Evolutionary conservation across 2,888 invertebrate genomes (phyloP).

Genomic region (Chalcosyrphus nemorum): DNA sequence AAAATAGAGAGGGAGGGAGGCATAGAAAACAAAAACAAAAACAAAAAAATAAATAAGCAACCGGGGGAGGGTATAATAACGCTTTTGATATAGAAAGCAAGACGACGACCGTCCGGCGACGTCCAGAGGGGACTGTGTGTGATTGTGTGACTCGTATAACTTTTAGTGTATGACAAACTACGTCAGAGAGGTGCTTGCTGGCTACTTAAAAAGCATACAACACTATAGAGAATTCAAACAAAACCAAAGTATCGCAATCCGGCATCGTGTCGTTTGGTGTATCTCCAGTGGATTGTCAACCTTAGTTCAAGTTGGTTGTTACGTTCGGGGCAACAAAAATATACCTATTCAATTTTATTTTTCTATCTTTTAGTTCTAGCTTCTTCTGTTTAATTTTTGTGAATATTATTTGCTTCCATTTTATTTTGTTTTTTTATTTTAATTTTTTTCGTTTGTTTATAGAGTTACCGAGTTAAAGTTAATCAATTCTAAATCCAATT

Average conservation of each 20-base stretch:
- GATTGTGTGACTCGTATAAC: slow-evolving; percentile 28
- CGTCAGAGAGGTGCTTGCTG: slow-evolving; percentile 21
- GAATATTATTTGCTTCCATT: no score
- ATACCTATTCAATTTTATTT: slow-evolving; percentile 28
- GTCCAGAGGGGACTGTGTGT: not conserved
- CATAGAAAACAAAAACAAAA: slow-evolving; percentile 10
- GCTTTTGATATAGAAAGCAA: slow-evolving; percentile 20
- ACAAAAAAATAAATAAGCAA: slow-evolving; percentile 9
- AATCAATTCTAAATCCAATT: slow-evolving; percentile 21
- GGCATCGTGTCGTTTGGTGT: slow-evolving; percentile 67
- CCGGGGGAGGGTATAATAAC: slow-evolving; percentile 20
- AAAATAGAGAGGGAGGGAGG: slow-evolving; percentile 4
- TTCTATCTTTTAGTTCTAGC: slow-evolving; percentile 8
- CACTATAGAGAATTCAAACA: slow-evolving; percentile 62
- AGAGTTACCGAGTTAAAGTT: slow-evolving; percentile 24
- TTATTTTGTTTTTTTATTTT: slow-evolving; percentile 18
- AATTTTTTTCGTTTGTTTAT: slow-evolving; percentile 34
- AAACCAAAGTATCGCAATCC: slow-evolving; percentile 70
- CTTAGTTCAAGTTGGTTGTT: slow-evolving; percentile 72
- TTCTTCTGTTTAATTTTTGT: slow-evolving; percentile 10
- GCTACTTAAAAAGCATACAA: slow-evolving; percentile 65
- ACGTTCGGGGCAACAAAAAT: slow-evolving; percentile 51
- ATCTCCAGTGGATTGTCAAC: slow-evolving; percentile 72
- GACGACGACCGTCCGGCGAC: no score
- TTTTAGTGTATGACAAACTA: slow-evolving; percentile 25